Conservation (phyloP, 2,113 vertebrate species). For the Nasalis larvatus region DNA sequence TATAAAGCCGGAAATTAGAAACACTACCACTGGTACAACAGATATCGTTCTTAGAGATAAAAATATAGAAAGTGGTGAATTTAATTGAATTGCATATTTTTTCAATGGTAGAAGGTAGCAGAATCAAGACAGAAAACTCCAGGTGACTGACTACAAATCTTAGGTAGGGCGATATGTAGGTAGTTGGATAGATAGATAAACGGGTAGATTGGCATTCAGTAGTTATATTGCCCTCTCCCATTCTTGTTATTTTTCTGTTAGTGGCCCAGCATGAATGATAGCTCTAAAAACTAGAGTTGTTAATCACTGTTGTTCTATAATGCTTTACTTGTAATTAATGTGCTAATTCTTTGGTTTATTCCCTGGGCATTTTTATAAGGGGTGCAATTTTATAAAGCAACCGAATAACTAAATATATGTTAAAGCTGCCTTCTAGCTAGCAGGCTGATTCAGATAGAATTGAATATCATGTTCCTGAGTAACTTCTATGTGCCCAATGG, state of each 20-base stretch:
- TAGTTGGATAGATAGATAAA: not conserved
- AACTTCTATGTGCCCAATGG: not conserved
- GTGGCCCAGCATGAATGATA: not conserved
- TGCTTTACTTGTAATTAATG: conserved; percentile 55
- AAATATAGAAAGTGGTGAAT: not conserved
- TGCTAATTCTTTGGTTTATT: conserved; percentile 44
- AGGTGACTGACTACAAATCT: not conserved
- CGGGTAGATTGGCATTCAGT: not conserved
- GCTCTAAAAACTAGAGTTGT: not conserved
- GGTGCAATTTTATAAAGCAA: conserved; percentile 45
- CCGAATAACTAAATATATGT: conserved; percentile 29
- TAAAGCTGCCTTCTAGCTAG: not conserved
- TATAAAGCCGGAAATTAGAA: conserved; percentile 34
- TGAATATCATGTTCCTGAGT: not conserved
- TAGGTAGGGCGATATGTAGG: not conserved
- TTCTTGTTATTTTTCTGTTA: not conserved
- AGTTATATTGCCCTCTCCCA: not conserved
- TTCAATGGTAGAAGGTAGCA: not conserved
- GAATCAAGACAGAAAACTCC: not conserved
- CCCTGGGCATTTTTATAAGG: conserved; percentile 34
- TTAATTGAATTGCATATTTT: not conserved
- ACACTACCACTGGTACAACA: not conserved
- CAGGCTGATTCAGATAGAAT: not conserved
- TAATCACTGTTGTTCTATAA: conserved; percentile 48
- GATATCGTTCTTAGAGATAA: not conserved